phyloP scores from a whole-genome alignment of 2,888 invertebrate species.

The Lamellibrachia columna region DNA sequence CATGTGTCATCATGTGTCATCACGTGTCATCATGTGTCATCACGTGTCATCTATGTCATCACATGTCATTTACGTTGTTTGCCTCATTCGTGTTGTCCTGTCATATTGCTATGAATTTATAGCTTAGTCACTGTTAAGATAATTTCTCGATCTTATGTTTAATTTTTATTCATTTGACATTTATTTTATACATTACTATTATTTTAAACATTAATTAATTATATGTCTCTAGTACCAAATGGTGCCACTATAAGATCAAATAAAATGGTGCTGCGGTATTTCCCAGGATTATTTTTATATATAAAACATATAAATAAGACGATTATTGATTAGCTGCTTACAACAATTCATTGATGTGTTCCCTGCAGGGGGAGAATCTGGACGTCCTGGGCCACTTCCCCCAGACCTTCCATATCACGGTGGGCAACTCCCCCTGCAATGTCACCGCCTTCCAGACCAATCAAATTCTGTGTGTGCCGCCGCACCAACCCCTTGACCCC shows the following conservation, averaged over 20 bases:
- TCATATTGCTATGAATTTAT: not conserved
- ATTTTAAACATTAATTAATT: no score
- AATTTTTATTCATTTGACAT: no score
- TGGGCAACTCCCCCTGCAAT: constrained; percentile 29
- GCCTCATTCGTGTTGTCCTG: not conserved
- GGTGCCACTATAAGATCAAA: no score
- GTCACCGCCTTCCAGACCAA: constrained; percentile 22
- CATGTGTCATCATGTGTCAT: not conserved
- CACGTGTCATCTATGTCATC: not conserved
- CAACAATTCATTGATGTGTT: not conserved
- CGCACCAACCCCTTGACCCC: not conserved
- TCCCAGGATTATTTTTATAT: no score
- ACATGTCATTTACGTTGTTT: not conserved
- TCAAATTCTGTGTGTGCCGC: constrained; percentile 24
- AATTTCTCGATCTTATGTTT: not conserved
- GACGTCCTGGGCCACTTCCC: constrained; percentile 24
- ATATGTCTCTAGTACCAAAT: no score
- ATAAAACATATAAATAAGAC: no score
- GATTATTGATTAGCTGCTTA: not conserved
- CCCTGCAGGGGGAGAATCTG: constrained; percentile 23
- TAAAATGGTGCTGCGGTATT: no score
- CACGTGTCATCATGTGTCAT: not conserved
- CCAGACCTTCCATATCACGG: constrained; percentile 13
- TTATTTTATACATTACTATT: no score
- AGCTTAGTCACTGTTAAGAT: not conserved